Conservation (phyloP, 2,113 vertebrate genomes). For the Bothrops jararaca region DNA sequence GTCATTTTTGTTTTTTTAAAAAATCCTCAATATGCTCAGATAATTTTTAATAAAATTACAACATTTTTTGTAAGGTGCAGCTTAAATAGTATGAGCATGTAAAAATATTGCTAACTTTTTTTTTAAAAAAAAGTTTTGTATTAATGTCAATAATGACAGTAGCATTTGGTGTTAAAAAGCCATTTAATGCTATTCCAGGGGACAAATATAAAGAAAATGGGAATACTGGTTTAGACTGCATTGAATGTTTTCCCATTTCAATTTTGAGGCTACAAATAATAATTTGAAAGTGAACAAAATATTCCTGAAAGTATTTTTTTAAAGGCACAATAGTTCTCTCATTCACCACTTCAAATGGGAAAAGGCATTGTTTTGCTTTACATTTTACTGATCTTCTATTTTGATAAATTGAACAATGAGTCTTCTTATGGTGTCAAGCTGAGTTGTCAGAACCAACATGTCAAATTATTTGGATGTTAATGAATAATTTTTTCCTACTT, state of each 20-base stretch:
- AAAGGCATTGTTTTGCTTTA: neutral
- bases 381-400: neutral
- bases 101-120: neutral
- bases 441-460: neutral
- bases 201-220: neutral
- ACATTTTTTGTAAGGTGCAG: neutral
- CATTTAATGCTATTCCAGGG: neutral
- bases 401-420: constrained; percentile 1
- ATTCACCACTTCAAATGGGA: neutral
- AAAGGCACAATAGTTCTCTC: neutral
- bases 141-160: neutral
- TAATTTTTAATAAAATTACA: neutral
- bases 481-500: constrained; percentile 20
- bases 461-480: constrained; percentile 9
- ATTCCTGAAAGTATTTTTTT: neutral
- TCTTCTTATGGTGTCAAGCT: constrained; percentile 20
- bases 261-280: neutral
- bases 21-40: neutral
- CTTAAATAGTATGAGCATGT: neutral
- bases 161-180: neutral
- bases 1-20: neutral
- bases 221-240: neutral
- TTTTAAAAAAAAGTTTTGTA: neutral
- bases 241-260: neutral
- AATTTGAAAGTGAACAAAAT: neutral